Base-by-base conservation (phyloP, 2,113 vertebrate genomes). In the Synodontis membranacea region DNA sequence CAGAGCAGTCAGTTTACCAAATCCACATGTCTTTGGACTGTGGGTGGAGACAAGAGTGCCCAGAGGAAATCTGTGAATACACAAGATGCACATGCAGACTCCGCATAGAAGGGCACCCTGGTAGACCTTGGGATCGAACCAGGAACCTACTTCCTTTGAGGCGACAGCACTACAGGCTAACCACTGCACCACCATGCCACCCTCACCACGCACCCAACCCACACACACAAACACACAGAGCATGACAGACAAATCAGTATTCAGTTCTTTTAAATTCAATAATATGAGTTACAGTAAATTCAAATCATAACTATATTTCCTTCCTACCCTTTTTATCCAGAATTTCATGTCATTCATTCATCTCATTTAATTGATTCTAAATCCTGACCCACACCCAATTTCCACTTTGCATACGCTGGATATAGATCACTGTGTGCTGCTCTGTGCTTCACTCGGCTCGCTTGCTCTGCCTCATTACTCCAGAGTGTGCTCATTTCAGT, bases 321-420 rank as follows among this genome's bases (percentile, higher is more conserved):
- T 14, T 48, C 3, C 37, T 23, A 64, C 2, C 12, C 83, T 7
- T 56, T 84, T 37, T 52, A 84, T 39, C 21, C 58, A 70, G 12
- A 14, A 60, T 75, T 42, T 78, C 37, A 50, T 31, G 39, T n/a
- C 2, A 4, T 31, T 80, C 31, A 42, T 54, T 42, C 60, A 34
- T 50, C 8, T 80, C 31, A 79, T 60, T 68, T 58, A 31, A 52
- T 80, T 80, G 1, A 58, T 84, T 1, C 44, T 44, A 25, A 60
- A 88, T 82, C 42, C 74, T 68, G 56, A 89, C 66, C 81, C 56
- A 85, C 85, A n/a, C 21, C n/a, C 46, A 87, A 84, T 88, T 66
- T 74, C 56, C 28, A 34, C 23, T 48, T 3, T 58, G 48, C 64
- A 72, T 28, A 72, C 37, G 44, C 25, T 78, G 31, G 62, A 25